Percentiles rank a stretch among this genome's conserved stretches.
These are phyloP conservation scores for Lepidurus packardi DNA, from an alignment of 1,140 invertebrate genomes.

Conservation along the genomic window DNA sequence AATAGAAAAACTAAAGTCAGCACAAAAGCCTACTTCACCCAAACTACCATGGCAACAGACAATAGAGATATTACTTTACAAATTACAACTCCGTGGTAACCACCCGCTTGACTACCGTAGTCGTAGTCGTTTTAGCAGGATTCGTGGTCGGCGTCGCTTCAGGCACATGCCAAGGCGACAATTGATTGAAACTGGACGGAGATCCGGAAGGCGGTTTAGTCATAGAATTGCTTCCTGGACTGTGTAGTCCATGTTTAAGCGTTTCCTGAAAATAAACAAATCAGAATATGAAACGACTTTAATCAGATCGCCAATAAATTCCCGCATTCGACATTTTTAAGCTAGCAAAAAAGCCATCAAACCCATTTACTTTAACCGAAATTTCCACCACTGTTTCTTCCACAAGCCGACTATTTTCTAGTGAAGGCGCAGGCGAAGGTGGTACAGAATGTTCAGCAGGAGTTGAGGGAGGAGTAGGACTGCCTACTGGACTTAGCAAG, in stretches of 20 bases:
- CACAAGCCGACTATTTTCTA: slow-evolving; percentile 27
- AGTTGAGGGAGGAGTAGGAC: background rate
- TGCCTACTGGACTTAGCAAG: slow-evolving; percentile 2
- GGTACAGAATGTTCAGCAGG: slow-evolving; percentile 23
- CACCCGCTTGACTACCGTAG: slow-evolving; percentile 26
- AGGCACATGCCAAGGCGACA: slow-evolving; percentile 71
- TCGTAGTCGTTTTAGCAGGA: slow-evolving; percentile 51
- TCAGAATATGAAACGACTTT: background rate
- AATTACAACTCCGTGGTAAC: slow-evolving; percentile 32
- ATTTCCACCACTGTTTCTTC: background rate
- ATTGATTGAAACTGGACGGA: slow-evolving; percentile 46
- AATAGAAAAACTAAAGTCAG: background rate
- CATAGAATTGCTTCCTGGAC: slow-evolving; percentile 25
- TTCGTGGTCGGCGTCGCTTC: slow-evolving; percentile 57
- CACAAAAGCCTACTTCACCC: background rate
- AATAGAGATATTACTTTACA: background rate
- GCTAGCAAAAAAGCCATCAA: slow-evolving; percentile 31
- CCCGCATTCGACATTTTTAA: background rate
- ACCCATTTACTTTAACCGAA: background rate
- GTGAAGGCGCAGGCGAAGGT: background rate
- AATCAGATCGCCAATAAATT: background rate
- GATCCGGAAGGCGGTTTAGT: background rate
- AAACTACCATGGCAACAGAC: slow-evolving; percentile 5
- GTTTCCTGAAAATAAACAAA: slow-evolving; percentile 20
- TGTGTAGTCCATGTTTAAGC: slow-evolving; percentile 25